Base-by-base conservation (phyloP, 35 echinoderm and acorn worm species). In the Apostichopus parvimensis region DNA sequence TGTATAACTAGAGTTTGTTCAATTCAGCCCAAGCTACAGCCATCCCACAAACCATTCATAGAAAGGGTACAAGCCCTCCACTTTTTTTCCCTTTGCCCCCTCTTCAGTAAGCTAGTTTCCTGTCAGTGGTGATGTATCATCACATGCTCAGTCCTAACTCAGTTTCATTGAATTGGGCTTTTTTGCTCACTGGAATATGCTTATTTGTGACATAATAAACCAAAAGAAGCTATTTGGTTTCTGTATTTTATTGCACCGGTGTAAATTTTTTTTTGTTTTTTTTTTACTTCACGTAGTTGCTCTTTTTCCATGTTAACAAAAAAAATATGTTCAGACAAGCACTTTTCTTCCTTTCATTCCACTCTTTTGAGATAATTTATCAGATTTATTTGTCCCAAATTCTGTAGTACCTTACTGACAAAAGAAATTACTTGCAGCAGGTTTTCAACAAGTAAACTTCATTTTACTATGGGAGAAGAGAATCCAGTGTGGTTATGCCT, bases 191-290 rank as follows among this genome's bases (percentile, higher is more conserved):
- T 75, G 71, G 71, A 75, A 75, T 75, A 18, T 20, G 71, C 71
- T 75, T 20, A 22, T 75, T 75, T 75, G 71, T 75, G 71, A 75
- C 71, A 75, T 75, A 61, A 75, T 22, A 20, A 75, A 75, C 71
- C 15, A 75, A 20, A 75, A 18, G 71, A 75, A 18, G 6, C 17
- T 75, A 6, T 75, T 18, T 75, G 71, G 17, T 75, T 75, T 22
- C 34, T 75, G 15, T 75, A 20, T 75, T 75, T 75, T 75, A 20
- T 75, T 61, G 58, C 7, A 61, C 71, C n/a, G 71, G 17, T 75
- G 71, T 20, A 61, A 61, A 61, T 8, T 61, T 61, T 75, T 75
- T 75, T n/a, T 75, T 75, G 6, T 75, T n/a, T 75, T 18, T 75
- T 1, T 34, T 34, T 34, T 34, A 34, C n/a, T 75, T 22, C 71